phyloP scores from a whole-genome alignment of 2,888 invertebrate species.

The Dynastes hyllus region DNA sequence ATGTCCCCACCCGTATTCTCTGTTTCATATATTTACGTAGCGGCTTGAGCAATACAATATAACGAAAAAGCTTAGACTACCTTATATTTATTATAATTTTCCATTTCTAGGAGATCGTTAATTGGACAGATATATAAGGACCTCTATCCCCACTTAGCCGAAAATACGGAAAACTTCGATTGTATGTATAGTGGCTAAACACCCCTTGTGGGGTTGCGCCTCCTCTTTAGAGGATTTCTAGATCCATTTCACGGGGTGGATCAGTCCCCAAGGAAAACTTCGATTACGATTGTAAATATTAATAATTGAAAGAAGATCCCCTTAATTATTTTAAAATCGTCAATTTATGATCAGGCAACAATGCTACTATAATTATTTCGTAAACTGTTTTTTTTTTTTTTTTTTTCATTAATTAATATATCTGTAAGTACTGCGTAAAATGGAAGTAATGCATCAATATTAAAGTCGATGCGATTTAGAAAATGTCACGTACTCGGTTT shows the following conservation, averaged over 20 bases:
- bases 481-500: background rate
- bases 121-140: conserved; percentile 87
- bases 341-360: conserved; percentile 49
- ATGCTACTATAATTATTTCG: conserved; percentile 40
- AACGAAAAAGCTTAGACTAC: too few species aligned
- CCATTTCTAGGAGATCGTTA: conserved; percentile 78
- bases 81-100: background rate
- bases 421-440: conserved; percentile 9
- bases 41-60: too few species aligned
- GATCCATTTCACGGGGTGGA: too few species aligned
- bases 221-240: too few species aligned
- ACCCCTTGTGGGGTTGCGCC: too few species aligned
- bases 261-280: conserved; percentile 71
- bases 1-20: too few species aligned
- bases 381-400: background rate
- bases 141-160: conserved; percentile 84
- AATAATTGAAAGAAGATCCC: conserved; percentile 45
- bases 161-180: conserved; percentile 75
- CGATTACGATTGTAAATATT: conserved; percentile 58
- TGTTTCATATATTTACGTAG: too few species aligned
- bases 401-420: background rate
- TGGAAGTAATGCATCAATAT: background rate
- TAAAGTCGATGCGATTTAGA: background rate
- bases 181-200: conserved; percentile 6
- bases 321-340: conserved; percentile 31